Evolutionary conservation across 2,888 invertebrate species (phyloP).

Genomic region (Barypeithes pellucidus): DNA sequence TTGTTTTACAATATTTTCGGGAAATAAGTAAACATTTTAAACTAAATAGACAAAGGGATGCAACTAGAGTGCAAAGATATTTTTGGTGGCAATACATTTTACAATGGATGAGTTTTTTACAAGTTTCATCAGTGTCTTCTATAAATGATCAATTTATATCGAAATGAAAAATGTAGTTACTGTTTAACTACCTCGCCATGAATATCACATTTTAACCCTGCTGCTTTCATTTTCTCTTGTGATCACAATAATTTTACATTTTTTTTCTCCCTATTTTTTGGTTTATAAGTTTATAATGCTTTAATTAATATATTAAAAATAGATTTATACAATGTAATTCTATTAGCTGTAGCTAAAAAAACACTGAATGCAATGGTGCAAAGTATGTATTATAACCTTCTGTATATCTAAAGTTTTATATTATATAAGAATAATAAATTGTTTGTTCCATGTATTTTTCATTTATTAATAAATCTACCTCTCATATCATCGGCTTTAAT

Average conservation of each 20-base stretch:
- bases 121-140: too few relatives aligned
- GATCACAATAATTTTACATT: slow-evolving; percentile 49
- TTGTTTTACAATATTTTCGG: too few relatives aligned
- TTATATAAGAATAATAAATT: slow-evolving; percentile 56
- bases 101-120: too few relatives aligned
- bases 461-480: slow-evolving; percentile 73
- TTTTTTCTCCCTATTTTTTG: slow-evolving; percentile 33
- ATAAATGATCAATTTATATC: too few relatives aligned
- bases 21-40: too few relatives aligned
- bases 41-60: too few relatives aligned
- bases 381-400: slow-evolving; percentile 60
- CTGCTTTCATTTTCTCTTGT: slow-evolving; percentile 41
- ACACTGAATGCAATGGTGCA: slow-evolving; percentile 62
- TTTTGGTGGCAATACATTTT: too few relatives aligned
- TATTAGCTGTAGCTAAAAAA: slow-evolving; percentile 39
- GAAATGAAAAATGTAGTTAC: too few relatives aligned
- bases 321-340: slow-evolving; percentile 13
- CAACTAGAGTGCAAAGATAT: too few relatives aligned
- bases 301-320: slow-evolving; percentile 49
- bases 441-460: slow-evolving; percentile 70
- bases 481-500: slow-evolving; percentile 62
- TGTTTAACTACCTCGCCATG: background rate
- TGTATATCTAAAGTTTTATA: slow-evolving; percentile 46
- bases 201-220: slow-evolving; percentile 11
- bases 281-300: slow-evolving; percentile 54